Evolutionary conservation across 2,797 vertebrate species (phyloP).

Genomic region (Chlorospingus flavigularis): DNA sequence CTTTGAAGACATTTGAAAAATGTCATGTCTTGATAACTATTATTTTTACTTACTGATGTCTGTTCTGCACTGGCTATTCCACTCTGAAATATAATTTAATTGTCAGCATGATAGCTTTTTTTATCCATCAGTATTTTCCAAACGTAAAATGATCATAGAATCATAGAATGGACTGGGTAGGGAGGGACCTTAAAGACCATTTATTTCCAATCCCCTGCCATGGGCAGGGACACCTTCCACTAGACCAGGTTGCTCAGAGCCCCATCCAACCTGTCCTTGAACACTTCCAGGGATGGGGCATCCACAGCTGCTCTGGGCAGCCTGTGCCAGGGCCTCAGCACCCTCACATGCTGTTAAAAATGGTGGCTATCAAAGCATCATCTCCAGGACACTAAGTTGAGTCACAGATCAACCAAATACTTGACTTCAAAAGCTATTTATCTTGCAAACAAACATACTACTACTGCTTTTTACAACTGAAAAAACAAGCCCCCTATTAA

Average conservation of each 20-base stretch:
- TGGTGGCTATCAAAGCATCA: neutral
- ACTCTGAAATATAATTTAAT: conserved; percentile 21
- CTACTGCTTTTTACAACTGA: neutral
- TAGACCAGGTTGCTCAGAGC: neutral
- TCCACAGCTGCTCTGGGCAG: neutral
- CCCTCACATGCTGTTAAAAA: neutral
- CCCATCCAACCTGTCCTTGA: neutral
- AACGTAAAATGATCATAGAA: neutral
- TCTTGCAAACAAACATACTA: neutral
- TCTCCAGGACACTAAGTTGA: neutral
- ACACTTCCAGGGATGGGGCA: neutral
- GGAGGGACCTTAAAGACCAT: neutral
- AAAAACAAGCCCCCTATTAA: neutral
- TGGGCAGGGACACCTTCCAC: neutral
- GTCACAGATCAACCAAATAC: neutral
- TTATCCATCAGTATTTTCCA: neutral
- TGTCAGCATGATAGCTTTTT: neutral
- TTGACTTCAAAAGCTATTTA: neutral
- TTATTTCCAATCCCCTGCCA: neutral
- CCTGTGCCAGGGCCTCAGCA: neutral
- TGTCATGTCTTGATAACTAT: conserved; percentile 20
- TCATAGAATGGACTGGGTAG: neutral
- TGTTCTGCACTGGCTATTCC: neutral
- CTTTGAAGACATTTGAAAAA: conserved; percentile 56
- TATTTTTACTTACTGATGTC: conserved; percentile 21